A percentile compares a stretch with the other conserved stretches of the same genome.
Conservation (phyloP, 2,888 invertebrate genomes). For the Lasioglossum vierecki region DNA sequence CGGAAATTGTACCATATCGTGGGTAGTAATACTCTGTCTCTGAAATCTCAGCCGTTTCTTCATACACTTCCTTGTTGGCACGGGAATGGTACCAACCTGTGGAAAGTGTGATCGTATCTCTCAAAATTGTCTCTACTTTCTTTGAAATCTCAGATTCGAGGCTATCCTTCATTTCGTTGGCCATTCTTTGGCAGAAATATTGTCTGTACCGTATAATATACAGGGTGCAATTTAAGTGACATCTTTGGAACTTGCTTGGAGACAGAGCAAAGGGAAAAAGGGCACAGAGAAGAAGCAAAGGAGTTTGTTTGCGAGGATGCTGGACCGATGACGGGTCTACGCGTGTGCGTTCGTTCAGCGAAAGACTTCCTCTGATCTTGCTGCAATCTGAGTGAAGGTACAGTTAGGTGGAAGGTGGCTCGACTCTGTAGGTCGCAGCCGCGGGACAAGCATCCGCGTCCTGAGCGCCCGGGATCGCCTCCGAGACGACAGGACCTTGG, state of each 20-base stretch:
- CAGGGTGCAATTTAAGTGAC: neutral
- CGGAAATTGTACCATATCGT: neutral
- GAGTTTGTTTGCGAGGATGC: neutral
- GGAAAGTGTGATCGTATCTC: neutral
- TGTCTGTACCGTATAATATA: too few relatives aligned
- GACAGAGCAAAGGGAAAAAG: neutral
- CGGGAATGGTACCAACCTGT: neutral
- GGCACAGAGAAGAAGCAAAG: neutral
- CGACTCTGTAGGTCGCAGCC: slow-evolving; percentile 77
- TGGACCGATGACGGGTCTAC: slow-evolving; percentile 14
- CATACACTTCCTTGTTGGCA: neutral
- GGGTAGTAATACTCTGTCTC: neutral
- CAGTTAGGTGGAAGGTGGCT: slow-evolving; percentile 77
- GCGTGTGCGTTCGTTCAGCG: slow-evolving; percentile 56
- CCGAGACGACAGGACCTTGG: slow-evolving; percentile 80
- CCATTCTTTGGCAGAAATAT: too few relatives aligned
- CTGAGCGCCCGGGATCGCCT: slow-evolving; percentile 70
- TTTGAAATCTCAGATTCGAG: neutral
- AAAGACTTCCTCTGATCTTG: slow-evolving; percentile 37
- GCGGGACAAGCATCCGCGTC: slow-evolving; percentile 66
- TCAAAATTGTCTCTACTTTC: neutral
- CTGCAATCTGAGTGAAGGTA: slow-evolving; percentile 73
- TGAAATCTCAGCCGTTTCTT: too few relatives aligned
- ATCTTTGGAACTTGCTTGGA: neutral
- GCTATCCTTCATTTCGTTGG: neutral